Conservation (phyloP, 2,888 invertebrate species). For the Notocelia uddmanniana region DNA sequence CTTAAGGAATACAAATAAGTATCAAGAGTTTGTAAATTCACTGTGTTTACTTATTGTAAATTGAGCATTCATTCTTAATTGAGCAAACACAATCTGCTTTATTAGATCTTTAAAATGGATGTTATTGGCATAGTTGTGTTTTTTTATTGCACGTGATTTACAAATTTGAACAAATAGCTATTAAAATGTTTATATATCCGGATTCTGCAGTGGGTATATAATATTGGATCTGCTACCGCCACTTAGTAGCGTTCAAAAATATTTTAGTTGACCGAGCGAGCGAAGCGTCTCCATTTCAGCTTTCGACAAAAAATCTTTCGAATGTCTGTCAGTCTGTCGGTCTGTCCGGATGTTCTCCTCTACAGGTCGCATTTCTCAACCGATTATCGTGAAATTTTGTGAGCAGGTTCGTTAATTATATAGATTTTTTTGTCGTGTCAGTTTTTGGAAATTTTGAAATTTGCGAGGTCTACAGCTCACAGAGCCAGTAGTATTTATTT, state of each 20-base stretch:
- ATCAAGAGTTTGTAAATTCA: not conserved
- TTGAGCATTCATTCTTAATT: slow-evolving; percentile 17
- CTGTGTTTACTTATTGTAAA: not conserved
- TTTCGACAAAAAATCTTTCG: no score
- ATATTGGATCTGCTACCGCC: not conserved
- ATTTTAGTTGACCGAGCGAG: no score
- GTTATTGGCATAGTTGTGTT: slow-evolving; percentile 19
- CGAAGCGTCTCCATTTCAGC: no score
- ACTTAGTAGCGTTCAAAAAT: not conserved
- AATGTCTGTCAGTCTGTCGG: no score
- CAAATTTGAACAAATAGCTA: slow-evolving; percentile 21
- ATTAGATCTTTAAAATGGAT: slow-evolving; percentile 34
- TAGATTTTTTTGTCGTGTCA: no score
- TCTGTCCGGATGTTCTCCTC: no score
- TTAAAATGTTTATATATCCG: slow-evolving; percentile 22
- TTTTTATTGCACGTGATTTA: slow-evolving; percentile 20
- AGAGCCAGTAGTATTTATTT: no score
- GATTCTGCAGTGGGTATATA: slow-evolving; percentile 1
- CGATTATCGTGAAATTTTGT: no score
- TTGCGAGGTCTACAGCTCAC: no score
- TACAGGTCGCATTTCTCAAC: no score
- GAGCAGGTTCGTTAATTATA: no score
- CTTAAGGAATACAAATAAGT: not conserved
- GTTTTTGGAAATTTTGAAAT: no score
- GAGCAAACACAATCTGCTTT: slow-evolving; percentile 37